phyloP scores from a whole-genome alignment of 2,797 vertebrate genomes.

The Cheirogaleus major region DNA sequence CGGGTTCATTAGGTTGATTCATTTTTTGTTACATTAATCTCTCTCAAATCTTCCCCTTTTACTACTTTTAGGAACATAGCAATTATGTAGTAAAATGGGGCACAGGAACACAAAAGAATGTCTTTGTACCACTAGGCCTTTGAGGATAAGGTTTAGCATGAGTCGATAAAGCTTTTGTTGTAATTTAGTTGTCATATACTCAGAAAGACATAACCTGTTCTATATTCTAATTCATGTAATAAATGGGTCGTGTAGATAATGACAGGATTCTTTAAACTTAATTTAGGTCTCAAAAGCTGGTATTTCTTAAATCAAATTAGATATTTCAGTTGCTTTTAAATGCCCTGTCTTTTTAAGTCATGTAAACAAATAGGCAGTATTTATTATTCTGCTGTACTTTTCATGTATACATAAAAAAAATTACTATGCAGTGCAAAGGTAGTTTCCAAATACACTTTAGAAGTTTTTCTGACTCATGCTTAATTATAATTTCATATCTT shows the following conservation, averaged over 20 bases:
- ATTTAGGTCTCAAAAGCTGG: background rate
- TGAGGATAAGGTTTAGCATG: background rate
- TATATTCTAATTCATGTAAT: background rate
- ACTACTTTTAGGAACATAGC: background rate
- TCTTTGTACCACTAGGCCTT: background rate
- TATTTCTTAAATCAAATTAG: background rate
- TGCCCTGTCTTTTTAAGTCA: background rate
- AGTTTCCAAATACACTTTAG: background rate
- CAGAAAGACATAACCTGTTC: background rate
- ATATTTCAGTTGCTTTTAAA: background rate
- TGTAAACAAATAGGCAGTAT: background rate
- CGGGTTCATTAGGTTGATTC: background rate
- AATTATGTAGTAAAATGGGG: background rate
- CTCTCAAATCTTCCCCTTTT: background rate
- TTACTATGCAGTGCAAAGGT: background rate
- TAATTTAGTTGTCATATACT: background rate
- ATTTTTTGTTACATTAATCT: background rate
- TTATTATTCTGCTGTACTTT: background rate
- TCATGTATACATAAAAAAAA: background rate
- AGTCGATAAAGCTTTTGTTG: background rate
- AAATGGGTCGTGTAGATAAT: background rate
- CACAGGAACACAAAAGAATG: background rate
- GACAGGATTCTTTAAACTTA: background rate
- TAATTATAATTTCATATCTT: background rate
- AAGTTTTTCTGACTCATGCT: background rate